Base-by-base conservation (phyloP, 2,113 vertebrate genomes). In the Pan paniscus region DNA sequence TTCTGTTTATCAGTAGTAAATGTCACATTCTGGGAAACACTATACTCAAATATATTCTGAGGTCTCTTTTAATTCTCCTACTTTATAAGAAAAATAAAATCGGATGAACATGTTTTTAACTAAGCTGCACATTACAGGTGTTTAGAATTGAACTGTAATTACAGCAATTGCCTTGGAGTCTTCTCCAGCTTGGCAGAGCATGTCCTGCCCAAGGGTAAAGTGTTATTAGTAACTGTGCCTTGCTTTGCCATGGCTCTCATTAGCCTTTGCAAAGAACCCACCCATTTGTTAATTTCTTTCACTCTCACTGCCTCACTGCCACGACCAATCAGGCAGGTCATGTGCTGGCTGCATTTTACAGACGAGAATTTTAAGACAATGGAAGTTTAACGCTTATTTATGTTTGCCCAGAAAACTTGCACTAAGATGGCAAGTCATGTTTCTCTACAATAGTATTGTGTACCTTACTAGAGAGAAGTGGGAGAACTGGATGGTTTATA, bases 71-170 rank as follows among this genome's bases (percentile, higher is more conserved):
- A 52, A 57, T 40, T 68, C 22, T 79, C 8, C 72, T 68, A 76
- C 6, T 81, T 64, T 68, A 46, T 40, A 76, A 90, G 59, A 79
- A n/a, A 75, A 93, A 87, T 83, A 90, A 92, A 55, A 85, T 78
- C 43, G 48, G 38, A 67, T 79, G 23, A 64, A 46, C 6, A 13
- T 64, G 22, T 48, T 92, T 91, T 80, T 52, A 57, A 80, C 17
- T 55, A 68, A 79, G 84, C 25, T 43, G 35, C 14, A 64, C 7
- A 46, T 14, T 87, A 11, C 46, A 40, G 68, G n/a, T 73, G 32
- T 68, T 82, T 67, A 70, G 85, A 72, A 83, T 14, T 52, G 59
- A 85, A 40, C 8, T 4, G 3, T 68, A 79, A 72, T n/a, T 35
- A 89, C 9, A 76, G 59, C 40, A 72, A 89, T 76, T 46, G 40